Conservation (phyloP, 2,888 invertebrate genomes). For the Drosophila mimetica region DNA sequence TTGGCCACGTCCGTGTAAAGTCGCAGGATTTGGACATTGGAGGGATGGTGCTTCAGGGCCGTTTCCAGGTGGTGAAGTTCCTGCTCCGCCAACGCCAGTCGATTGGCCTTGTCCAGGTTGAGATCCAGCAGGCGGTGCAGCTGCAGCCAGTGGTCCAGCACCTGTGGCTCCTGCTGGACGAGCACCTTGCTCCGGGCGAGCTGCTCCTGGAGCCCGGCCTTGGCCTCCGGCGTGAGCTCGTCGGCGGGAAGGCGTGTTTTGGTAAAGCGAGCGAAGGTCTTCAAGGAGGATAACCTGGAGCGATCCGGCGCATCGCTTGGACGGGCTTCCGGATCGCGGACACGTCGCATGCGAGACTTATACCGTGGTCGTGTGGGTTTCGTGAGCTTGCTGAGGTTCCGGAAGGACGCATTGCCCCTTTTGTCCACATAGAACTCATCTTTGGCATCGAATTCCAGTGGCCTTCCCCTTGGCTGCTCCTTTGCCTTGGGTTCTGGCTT, state of each 20-base stretch:
- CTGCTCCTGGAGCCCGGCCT: slow-evolving; percentile 85
- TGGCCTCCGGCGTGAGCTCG: slow-evolving; percentile 85
- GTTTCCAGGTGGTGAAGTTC: slow-evolving; percentile 87
- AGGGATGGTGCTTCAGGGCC: slow-evolving; percentile 86
- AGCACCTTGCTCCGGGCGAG: slow-evolving; percentile 50
- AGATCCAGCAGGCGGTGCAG: slow-evolving; percentile 87
- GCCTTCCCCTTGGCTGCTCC: neutral
- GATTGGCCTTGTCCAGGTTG: slow-evolving; percentile 77
- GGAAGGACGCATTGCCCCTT: slow-evolving; percentile 86
- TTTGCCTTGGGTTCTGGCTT: neutral
- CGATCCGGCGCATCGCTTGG: slow-evolving; percentile 45
- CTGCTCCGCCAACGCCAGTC: slow-evolving; percentile 84
- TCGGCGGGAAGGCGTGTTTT: neutral
- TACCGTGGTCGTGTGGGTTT: slow-evolving; percentile 88
- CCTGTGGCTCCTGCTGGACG: slow-evolving; percentile 49
- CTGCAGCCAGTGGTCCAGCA: slow-evolving; percentile 87
- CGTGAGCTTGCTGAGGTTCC: slow-evolving; percentile 87
- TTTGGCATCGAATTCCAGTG: slow-evolving; percentile 73
- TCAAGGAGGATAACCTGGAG: neutral
- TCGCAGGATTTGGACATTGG: slow-evolving; percentile 85
- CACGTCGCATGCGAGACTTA: slow-evolving; percentile 15
- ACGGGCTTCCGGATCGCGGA: neutral
- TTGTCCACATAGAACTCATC: slow-evolving; percentile 87
- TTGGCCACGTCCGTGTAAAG: slow-evolving; percentile 83
- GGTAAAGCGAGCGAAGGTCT: too few relatives aligned